Percentiles rank a stretch among this genome's conserved stretches.
Evolutionary conservation across 2,113 vertebrate genomes (phyloP).

Genomic region (Ageneiosus marmoratus): DNA sequence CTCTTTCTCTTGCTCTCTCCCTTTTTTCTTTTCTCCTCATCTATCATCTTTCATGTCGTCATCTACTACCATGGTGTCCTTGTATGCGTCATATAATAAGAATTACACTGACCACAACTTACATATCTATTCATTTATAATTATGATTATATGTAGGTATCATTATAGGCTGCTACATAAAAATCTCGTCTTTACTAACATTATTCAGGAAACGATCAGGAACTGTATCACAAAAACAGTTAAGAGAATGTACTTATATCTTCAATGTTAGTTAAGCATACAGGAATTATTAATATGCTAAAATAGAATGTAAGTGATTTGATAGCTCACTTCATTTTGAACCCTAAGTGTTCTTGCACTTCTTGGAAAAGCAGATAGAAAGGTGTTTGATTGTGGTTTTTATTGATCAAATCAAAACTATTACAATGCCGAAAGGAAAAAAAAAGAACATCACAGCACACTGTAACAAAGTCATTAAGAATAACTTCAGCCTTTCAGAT

Average conservation of each 20-base stretch:
- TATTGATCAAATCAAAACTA: background rate
- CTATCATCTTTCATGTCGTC: background rate
- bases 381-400: background rate
- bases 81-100: background rate
- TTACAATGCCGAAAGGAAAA: background rate
- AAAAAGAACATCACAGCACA: background rate
- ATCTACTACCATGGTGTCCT: background rate
- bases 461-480: background rate
- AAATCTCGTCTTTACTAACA: background rate
- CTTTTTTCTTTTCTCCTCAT: constrained; percentile 4
- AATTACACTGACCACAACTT: background rate
- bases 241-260: background rate
- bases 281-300: background rate
- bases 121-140: background rate
- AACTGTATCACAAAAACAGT: background rate
- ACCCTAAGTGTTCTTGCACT: background rate
- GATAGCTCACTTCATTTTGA: background rate
- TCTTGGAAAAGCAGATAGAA: background rate
- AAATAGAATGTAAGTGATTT: background rate
- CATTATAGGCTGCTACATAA: background rate
- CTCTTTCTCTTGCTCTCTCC: no score
- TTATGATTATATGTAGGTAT: background rate
- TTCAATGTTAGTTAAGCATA: background rate
- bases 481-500: background rate
- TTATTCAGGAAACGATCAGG: background rate